These are phyloP conservation scores for Drosophila yooni DNA, from an alignment of 2,888 invertebrate genomes.

Conservation along the genomic window DNA sequence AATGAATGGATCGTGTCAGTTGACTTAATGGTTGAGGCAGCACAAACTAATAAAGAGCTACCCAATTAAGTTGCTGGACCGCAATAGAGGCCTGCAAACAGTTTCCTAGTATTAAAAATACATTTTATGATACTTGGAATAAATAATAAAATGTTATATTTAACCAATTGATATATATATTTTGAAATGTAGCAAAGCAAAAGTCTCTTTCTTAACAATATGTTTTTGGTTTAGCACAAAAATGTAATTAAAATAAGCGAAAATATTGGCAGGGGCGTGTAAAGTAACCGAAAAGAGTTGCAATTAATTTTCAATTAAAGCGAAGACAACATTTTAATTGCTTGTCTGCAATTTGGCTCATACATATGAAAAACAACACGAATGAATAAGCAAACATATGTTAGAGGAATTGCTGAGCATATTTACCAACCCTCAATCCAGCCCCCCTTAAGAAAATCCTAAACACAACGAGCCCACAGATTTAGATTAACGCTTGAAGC, in stretches of 20 bases:
- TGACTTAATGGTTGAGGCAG: constrained; percentile 21
- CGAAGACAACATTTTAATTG: constrained; percentile 79
- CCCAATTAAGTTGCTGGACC: constrained; percentile 15
- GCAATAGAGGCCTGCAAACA: background rate
- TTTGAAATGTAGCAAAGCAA: background rate
- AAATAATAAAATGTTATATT: background rate
- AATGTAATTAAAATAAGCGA: background rate
- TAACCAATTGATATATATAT: background rate
- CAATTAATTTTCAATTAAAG: constrained; percentile 83
- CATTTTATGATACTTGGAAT: background rate
- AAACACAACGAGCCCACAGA: constrained; percentile 20
- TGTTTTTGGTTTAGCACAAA: background rate
- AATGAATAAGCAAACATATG: constrained; percentile 76
- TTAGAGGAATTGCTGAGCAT: constrained; percentile 41
- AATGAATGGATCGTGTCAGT: constrained; percentile 37
- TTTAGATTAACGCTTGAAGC: constrained; percentile 66
- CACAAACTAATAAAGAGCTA: constrained; percentile 24
- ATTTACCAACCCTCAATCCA: constrained; percentile 38
- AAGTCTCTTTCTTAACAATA: background rate
- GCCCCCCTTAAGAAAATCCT: background rate
- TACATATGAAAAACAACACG: constrained; percentile 24
- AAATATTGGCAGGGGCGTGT: background rate
- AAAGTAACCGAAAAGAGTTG: constrained; percentile 25
- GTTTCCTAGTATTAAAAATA: background rate
- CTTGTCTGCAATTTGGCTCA: constrained; percentile 68